Evolutionary conservation across 2,888 invertebrate species (phyloP).

Genomic region (Parelbella ahira): DNA sequence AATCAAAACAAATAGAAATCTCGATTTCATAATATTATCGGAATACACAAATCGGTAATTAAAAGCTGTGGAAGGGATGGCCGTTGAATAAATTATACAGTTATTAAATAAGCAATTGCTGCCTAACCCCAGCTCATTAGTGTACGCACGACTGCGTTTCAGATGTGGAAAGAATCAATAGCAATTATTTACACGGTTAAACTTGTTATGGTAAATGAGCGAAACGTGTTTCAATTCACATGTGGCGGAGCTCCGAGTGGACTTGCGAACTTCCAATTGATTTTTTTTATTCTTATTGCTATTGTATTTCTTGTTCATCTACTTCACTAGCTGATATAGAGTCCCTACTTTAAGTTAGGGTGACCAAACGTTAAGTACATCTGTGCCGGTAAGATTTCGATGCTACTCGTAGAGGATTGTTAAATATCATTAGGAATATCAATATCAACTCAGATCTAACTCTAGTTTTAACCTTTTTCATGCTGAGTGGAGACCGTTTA

Average conservation of each 20-base stretch:
- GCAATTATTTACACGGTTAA: conserved; percentile 22
- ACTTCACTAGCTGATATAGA: background rate
- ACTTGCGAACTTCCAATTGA: conserved; percentile 14
- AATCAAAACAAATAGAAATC: too few relatives aligned
- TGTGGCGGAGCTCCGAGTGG: conserved; percentile 7
- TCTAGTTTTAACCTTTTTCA: too few relatives aligned
- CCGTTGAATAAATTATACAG: conserved; percentile 7
- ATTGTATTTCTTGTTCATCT: conserved; percentile 2
- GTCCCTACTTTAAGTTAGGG: background rate
- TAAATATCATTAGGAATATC: too few relatives aligned
- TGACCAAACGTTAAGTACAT: too few relatives aligned
- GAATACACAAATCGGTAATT: too few relatives aligned
- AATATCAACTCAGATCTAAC: too few relatives aligned
- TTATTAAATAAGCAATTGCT: conserved; percentile 7
- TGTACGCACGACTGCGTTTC: conserved; percentile 22
- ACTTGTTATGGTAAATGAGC: conserved; percentile 29
- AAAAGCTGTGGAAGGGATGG: too few relatives aligned
- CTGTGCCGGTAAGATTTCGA: too few relatives aligned
- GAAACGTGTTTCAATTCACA: conserved; percentile 24
- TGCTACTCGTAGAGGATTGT: too few relatives aligned
- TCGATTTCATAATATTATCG: too few relatives aligned
- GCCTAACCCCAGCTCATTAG: conserved; percentile 14
- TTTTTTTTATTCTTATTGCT: conserved; percentile 7
- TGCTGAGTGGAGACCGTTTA: too few relatives aligned
- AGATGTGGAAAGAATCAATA: conserved; percentile 26